These are phyloP conservation scores for Crocodylus rhombifer DNA, from an alignment of 2,797 vertebrate genomes.

Conservation along the genomic window DNA sequence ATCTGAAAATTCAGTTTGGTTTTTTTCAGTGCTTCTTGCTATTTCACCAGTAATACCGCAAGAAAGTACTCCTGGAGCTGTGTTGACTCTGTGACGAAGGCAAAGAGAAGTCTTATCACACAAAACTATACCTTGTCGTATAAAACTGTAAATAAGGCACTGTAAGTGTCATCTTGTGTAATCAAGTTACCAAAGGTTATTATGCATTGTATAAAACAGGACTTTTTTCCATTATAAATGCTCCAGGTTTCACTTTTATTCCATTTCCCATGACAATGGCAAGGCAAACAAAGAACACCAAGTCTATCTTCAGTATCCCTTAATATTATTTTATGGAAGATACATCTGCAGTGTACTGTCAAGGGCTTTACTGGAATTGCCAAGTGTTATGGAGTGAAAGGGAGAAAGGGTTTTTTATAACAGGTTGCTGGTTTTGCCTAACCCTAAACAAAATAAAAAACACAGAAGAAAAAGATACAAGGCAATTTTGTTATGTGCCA, in stretches of 20 bases:
- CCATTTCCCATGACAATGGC: background rate
- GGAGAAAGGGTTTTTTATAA: background rate
- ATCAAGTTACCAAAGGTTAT: background rate
- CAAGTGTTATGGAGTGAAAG: background rate
- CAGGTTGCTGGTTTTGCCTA: background rate
- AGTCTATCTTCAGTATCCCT: background rate
- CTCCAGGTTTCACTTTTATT: conserved; percentile 11
- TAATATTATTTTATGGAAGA: background rate
- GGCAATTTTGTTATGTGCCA: background rate
- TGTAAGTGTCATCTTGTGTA: background rate
- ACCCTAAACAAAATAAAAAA: background rate
- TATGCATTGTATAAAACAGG: background rate
- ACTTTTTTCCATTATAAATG: background rate
- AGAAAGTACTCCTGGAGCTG: background rate
- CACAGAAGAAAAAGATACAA: background rate
- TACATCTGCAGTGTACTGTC: rapidly evolving
- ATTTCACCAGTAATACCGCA: background rate
- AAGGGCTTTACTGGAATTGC: background rate
- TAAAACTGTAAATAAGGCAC: background rate
- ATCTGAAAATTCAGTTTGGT: background rate
- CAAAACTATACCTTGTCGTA: background rate
- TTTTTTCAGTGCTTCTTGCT: background rate
- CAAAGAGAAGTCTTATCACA: background rate
- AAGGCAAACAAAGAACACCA: background rate
- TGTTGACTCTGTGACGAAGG: background rate